Evolutionary conservation across 1,140 invertebrate species (phyloP).

Genomic region (Ridgeia piscesae): DNA sequence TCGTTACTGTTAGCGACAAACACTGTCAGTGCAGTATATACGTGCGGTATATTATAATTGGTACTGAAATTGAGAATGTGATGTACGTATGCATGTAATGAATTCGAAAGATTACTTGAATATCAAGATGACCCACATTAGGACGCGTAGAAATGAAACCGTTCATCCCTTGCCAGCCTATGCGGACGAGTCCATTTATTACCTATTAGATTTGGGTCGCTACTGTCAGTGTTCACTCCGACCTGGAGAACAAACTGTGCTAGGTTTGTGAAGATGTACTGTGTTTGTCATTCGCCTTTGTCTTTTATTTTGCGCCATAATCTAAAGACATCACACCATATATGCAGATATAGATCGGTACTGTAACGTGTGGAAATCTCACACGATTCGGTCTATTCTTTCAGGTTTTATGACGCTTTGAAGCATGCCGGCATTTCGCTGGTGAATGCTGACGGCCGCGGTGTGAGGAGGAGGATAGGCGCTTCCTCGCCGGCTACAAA

Average conservation of each 20-base stretch:
- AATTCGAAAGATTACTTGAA: background rate
- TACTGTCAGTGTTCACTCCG: background rate
- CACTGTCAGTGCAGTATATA: background rate
- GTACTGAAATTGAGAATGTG: background rate
- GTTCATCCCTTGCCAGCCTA: background rate
- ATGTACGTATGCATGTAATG: background rate
- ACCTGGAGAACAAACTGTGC: background rate
- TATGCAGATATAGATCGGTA: background rate
- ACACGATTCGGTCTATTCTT: background rate
- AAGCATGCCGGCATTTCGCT: background rate
- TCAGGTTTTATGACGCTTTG: background rate
- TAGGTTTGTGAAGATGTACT: background rate
- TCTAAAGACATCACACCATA: background rate
- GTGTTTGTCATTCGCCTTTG: background rate
- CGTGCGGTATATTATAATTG: background rate
- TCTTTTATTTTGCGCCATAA: background rate
- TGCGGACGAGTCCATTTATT: background rate
- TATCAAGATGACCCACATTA: background rate
- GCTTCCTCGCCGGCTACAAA: background rate
- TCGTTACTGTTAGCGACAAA: background rate
- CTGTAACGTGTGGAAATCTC: background rate
- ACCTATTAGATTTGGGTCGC: background rate
- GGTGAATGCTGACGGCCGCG: background rate
- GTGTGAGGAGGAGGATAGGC: background rate
- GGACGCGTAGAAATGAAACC: background rate